A percentile compares a stretch with the other conserved stretches of the same genome.
These are phyloP conservation scores for Masnerella sp. DNA, from an alignment of 2,888 invertebrate genomes.

Conservation along the genomic window DNA sequence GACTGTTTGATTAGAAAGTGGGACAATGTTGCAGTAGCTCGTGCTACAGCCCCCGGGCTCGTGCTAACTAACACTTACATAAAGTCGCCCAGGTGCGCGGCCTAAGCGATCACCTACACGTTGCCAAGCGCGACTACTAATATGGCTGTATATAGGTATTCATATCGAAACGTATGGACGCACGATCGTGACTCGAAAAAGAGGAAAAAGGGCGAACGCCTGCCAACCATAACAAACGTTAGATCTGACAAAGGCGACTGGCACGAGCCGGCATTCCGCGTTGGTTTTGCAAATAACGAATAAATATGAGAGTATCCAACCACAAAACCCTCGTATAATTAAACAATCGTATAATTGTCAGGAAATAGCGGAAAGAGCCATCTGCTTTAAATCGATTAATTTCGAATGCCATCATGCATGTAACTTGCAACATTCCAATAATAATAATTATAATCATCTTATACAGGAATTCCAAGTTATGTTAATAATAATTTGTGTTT, in stretches of 20 bases:
- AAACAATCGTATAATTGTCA: constrained; percentile 30
- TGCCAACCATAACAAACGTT: constrained; percentile 29
- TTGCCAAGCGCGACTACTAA: constrained; percentile 28
- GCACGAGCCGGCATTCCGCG: constrained; percentile 54
- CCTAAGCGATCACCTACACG: constrained; percentile 37
- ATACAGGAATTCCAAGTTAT: no score
- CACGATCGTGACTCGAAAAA: constrained; percentile 37
- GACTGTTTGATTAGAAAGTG: constrained; percentile 75
- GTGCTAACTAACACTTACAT: constrained; percentile 68
- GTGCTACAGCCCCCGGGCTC: constrained; percentile 65
- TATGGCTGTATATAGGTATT: constrained; percentile 25
- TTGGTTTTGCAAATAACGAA: constrained; percentile 48
- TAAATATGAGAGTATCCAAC: constrained; percentile 19
- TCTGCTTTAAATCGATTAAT: no score
- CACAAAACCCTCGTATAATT: constrained; percentile 24
- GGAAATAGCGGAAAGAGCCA: constrained; percentile 29
- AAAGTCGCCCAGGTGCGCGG: constrained; percentile 55
- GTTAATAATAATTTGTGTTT: no score
- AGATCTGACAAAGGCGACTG: constrained; percentile 45
- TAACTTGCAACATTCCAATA: no score
- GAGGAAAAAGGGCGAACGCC: constrained; percentile 29
- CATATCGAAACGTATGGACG: constrained; percentile 23
- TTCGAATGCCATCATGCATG: no score
- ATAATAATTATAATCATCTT: no score
- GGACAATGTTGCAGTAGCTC: constrained; percentile 70